A percentile compares a stretch with the other conserved stretches of the same genome.
These are phyloP conservation scores for Diadema setosum DNA, from an alignment of 35 echinoderm and acorn worm genomes.

Conservation along the genomic window DNA sequence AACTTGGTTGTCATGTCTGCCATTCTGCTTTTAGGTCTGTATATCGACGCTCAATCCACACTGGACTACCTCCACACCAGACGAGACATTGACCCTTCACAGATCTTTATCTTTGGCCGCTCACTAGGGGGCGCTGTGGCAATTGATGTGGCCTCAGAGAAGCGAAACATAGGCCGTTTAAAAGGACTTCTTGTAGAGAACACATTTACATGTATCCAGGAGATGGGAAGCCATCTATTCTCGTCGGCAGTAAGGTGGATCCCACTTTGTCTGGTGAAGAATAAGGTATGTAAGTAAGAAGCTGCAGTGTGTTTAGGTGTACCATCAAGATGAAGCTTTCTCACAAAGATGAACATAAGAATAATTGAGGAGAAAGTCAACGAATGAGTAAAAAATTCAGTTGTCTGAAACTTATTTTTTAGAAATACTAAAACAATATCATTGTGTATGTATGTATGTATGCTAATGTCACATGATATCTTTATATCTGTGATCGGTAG, in stretches of 20 bases:
- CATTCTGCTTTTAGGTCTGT: constrained; percentile 59
- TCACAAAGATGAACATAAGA: no score
- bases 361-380: no score
- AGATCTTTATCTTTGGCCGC: constrained; percentile 84
- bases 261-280: constrained; percentile 84
- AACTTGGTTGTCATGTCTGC: background rate
- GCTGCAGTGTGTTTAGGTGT: no score
- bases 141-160: constrained; percentile 66
- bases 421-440: no score
- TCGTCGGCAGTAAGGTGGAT: constrained; percentile 67
- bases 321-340: no score
- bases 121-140: constrained; percentile 95
- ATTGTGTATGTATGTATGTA: no score
- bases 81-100: constrained; percentile 65
- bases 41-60: constrained; percentile 83
- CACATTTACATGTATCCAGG: constrained; percentile 93
- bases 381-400: no score
- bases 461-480: no score
- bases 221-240: constrained; percentile 77
- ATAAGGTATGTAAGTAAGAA: constrained; percentile 77
- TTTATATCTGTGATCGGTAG: no score
- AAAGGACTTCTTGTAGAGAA: constrained; percentile 86
- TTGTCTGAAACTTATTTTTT: no score
- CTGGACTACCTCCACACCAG: constrained; percentile 82
- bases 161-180: constrained; percentile 42